These are phyloP conservation scores for Micromesistius poutassou DNA, from an alignment of 2,797 vertebrate species.

Conservation along the genomic window DNA sequence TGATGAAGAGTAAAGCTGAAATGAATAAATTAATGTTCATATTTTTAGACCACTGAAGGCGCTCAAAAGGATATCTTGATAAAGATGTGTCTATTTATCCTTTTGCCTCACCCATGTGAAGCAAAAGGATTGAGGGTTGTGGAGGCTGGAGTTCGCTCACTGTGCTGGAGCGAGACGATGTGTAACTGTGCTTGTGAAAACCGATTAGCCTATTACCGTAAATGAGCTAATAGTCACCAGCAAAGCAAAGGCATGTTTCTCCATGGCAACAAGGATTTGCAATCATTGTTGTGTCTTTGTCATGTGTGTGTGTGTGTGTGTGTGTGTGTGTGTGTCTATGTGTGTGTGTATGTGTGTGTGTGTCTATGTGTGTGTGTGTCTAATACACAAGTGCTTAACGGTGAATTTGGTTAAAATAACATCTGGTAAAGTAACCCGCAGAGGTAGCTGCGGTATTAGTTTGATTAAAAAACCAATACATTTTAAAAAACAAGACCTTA, in stretches of 20 bases:
- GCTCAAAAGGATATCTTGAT: not conserved
- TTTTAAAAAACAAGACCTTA: not conserved
- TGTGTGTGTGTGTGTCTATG: not conserved
- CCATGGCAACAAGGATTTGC: slow-evolving; percentile 11
- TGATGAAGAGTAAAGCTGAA: not conserved
- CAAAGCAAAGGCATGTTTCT: slow-evolving; percentile 3
- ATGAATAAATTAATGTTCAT: not conserved
- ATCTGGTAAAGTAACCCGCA: slow-evolving; percentile 2
- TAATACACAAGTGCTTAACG: not conserved
- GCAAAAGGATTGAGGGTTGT: not conserved
- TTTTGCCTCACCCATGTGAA: not conserved
- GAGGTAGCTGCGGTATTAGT: not conserved
- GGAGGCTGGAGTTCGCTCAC: not conserved
- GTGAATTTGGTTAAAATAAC: not conserved
- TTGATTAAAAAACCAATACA: not conserved
- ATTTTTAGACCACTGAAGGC: not conserved
- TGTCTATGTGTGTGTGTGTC: not conserved
- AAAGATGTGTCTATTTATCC: not conserved
- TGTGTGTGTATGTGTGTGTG: not conserved
- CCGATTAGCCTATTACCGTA: not conserved
- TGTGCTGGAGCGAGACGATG: not conserved
- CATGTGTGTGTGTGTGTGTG: not conserved
- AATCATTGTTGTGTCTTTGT: not conserved
- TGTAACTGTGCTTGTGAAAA: not conserved
- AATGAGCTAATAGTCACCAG: slow-evolving; percentile 8